These are phyloP conservation scores for Onychostruthus taczanowskii DNA, from an alignment of 2,113 vertebrate genomes.

Conservation along the genomic window DNA sequence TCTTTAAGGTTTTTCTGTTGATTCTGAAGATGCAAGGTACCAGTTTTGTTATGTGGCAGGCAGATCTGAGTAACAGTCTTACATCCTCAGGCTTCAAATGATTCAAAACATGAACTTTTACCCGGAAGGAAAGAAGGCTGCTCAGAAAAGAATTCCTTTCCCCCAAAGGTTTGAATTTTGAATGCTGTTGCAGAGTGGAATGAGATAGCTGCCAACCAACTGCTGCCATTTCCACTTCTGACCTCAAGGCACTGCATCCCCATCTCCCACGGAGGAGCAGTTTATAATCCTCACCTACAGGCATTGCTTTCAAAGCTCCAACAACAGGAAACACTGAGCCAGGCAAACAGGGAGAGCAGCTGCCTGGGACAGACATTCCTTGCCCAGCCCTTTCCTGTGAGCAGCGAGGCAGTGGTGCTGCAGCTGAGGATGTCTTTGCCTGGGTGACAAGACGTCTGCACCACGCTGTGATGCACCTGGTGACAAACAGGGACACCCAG, in stretches of 20 bases:
- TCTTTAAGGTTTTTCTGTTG: background rate
- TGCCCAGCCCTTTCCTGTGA: background rate
- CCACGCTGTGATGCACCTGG: rapidly evolving
- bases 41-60: background rate
- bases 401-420: background rate
- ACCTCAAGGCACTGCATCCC: background rate
- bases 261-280: background rate
- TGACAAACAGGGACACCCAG: background rate
- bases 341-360: rapidly evolving
- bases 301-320: background rate
- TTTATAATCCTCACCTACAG: background rate
- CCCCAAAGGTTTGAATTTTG: background rate
- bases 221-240: background rate
- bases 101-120: background rate
- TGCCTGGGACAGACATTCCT: background rate
- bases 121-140: background rate
- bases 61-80: background rate
- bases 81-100: background rate
- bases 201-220: background rate
- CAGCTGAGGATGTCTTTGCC: background rate
- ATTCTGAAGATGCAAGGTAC: background rate
- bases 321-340: background rate
- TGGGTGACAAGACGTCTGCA: background rate
- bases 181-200: background rate
- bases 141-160: background rate